Evolutionary conservation across 2,888 invertebrate species (phyloP).

Genomic region (Nomada fucata): DNA sequence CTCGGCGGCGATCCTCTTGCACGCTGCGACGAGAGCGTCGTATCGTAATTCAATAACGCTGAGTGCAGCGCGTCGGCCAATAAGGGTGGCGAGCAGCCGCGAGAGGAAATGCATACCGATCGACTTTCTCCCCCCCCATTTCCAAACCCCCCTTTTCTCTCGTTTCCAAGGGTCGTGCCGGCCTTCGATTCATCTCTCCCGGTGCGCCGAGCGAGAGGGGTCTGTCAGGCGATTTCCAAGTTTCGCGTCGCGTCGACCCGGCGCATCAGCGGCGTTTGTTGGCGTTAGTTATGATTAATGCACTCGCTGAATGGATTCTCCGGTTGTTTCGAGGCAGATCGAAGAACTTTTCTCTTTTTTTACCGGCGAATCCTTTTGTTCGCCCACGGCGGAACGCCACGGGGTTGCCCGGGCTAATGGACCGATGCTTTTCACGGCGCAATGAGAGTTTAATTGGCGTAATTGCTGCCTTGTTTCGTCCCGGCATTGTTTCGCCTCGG

Average conservation of each 20-base stretch:
- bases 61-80: slow-evolving; percentile 52
- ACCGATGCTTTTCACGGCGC: slow-evolving; percentile 20
- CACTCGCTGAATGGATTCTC: background rate
- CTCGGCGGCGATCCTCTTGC: slow-evolving; percentile 39
- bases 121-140: slow-evolving; percentile 16
- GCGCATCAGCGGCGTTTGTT: background rate
- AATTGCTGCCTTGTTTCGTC: slow-evolving; percentile 20
- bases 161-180: background rate
- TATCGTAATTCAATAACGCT: slow-evolving; percentile 58
- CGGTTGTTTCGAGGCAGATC: slow-evolving; percentile 11
- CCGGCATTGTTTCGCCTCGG: background rate
- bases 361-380: slow-evolving; percentile 23
- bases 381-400: background rate
- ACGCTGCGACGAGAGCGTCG: slow-evolving; percentile 43
- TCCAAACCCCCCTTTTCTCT: background rate
- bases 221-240: background rate
- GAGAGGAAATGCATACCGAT: slow-evolving; percentile 44
- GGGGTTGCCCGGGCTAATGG: slow-evolving; percentile 16
- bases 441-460: slow-evolving; percentile 29
- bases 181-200: slow-evolving; percentile 15
- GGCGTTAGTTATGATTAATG: slow-evolving; percentile 35
- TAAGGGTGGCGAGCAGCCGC: slow-evolving; percentile 47
- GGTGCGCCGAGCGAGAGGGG: background rate
- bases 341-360: slow-evolving; percentile 7
- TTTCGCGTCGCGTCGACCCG: background rate